phyloP scores from a whole-genome alignment of 2,888 invertebrate genomes.

The Fragum fragum region DNA sequence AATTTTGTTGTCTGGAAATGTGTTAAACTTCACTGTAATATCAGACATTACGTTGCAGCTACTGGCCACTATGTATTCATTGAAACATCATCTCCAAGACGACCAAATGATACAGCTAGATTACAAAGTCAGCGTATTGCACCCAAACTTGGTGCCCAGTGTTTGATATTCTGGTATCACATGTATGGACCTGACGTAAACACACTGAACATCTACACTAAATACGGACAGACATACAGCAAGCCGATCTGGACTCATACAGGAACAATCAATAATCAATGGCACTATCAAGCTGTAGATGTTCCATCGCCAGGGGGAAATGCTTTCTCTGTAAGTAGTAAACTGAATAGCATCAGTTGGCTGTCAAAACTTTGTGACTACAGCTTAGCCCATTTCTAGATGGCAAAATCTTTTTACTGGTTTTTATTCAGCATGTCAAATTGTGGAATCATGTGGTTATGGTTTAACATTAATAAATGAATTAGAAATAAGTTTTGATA shows the following conservation, averaged over 20 bases:
- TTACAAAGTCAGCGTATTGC: conserved; percentile 70
- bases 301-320: conserved; percentile 36
- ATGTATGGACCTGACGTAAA: conserved; percentile 83
- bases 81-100: conserved; percentile 77
- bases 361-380: too few species aligned
- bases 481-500: too few species aligned
- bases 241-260: conserved; percentile 76
- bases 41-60: too few species aligned
- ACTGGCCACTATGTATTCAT: conserved; percentile 86
- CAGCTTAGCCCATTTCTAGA: too few species aligned
- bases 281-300: conserved; percentile 76
- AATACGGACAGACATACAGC: conserved; percentile 55
- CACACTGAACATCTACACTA: conserved; percentile 79
- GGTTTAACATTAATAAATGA: too few species aligned
- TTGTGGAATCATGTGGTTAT: too few species aligned
- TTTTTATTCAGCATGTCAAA: too few species aligned
- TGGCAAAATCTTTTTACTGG: too few species aligned
- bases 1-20: too few species aligned
- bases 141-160: conserved; percentile 66
- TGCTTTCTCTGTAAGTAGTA: conserved; percentile 29
- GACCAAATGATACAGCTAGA: conserved; percentile 77
- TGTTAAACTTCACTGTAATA: too few species aligned
- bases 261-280: conserved; percentile 77
- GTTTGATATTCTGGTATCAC: conserved; percentile 83
- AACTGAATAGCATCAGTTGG: too few species aligned